Evolutionary conservation across 1,140 invertebrate species (phyloP).

Genomic region (Lepidostoma basale): DNA sequence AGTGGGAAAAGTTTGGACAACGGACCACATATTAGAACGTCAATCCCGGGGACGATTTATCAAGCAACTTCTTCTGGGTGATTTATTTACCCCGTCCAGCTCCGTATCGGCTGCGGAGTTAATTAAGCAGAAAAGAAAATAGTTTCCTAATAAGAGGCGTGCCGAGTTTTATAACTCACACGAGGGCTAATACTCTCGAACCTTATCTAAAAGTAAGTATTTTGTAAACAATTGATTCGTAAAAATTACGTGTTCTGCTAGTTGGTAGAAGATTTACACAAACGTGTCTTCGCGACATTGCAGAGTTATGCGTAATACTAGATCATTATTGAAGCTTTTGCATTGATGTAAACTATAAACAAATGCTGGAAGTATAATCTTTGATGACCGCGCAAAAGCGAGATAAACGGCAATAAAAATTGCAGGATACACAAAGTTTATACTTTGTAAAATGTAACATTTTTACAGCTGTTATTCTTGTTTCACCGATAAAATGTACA

Average conservation of each 20-base stretch:
- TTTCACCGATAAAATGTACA: too few relatives aligned
- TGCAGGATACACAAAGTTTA: too few relatives aligned
- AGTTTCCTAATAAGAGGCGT: background rate
- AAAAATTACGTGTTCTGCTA: background rate
- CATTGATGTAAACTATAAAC: too few relatives aligned
- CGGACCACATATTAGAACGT: constrained; percentile 17
- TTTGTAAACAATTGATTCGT: background rate
- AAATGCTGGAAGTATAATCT: too few relatives aligned
- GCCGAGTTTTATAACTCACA: background rate
- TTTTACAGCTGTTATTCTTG: too few relatives aligned
- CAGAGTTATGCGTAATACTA: too few relatives aligned
- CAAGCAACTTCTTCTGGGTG: background rate
- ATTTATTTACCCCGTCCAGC: background rate
- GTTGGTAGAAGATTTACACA: background rate
- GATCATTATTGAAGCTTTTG: too few relatives aligned
- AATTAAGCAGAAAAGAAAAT: constrained; percentile 2
- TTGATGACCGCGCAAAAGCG: too few relatives aligned
- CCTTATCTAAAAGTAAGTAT: background rate
- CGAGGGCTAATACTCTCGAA: too few relatives aligned
- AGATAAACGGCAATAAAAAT: too few relatives aligned
- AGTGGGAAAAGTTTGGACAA: background rate
- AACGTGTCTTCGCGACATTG: background rate
- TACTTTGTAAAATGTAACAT: too few relatives aligned
- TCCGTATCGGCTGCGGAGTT: background rate
- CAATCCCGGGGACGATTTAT: constrained; percentile 1